These are phyloP conservation scores for Hoplodrina ambigua DNA, from an alignment of 2,888 invertebrate species.

Conservation along the genomic window DNA sequence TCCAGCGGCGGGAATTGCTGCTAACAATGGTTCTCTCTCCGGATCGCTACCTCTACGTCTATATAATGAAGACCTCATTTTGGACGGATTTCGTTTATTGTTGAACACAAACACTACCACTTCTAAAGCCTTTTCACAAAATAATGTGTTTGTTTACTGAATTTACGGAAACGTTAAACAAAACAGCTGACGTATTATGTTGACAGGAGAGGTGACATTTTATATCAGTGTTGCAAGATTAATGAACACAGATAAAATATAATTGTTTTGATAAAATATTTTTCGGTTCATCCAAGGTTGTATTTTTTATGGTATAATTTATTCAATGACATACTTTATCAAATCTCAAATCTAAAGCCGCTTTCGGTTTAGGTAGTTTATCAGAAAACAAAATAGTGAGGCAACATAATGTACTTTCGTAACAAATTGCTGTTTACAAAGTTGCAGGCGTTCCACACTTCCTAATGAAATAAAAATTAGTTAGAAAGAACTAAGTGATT, in stretches of 20 bases:
- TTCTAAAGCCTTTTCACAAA: conserved; percentile 14
- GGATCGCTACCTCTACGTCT: conserved; percentile 72
- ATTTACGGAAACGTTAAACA: conserved; percentile 18
- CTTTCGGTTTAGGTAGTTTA: too few relatives aligned
- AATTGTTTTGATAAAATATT: background rate
- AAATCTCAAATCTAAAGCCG: background rate
- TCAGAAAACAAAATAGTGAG: background rate
- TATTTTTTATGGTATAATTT: background rate
- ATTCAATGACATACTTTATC: background rate
- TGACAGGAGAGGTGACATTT: conserved; percentile 39
- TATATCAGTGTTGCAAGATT: conserved; percentile 41
- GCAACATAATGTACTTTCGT: background rate
- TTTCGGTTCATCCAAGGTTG: background rate
- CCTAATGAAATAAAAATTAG: background rate
- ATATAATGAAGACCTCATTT: conserved; percentile 80
- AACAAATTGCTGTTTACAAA: conserved; percentile 30
- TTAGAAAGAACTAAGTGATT: conserved; percentile 3
- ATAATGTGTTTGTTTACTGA: conserved; percentile 55
- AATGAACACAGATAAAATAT: conserved; percentile 28
- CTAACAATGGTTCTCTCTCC: conserved; percentile 80
- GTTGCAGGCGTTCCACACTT: conserved; percentile 37
- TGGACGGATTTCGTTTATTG: conserved; percentile 60
- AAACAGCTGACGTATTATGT: conserved; percentile 55
- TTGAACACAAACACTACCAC: conserved; percentile 45
- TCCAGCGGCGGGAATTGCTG: conserved; percentile 73